Conservation (phyloP, 2,113 vertebrate genomes). For the Sphaerodactylus townsendi region DNA sequence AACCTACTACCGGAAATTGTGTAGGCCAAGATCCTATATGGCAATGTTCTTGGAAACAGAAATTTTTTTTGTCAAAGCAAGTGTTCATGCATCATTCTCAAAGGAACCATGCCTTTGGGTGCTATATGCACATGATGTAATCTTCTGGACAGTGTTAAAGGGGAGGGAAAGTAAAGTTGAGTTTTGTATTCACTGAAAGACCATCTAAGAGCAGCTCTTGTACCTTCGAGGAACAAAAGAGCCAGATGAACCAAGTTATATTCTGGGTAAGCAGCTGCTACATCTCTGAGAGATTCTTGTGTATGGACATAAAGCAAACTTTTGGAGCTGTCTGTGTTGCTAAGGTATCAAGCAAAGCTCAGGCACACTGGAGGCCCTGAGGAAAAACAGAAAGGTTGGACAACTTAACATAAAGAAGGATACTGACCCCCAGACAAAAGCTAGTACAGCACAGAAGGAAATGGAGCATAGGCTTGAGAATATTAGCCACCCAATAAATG, state of each 20-base stretch:
- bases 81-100: neutral
- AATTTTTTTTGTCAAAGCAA: neutral
- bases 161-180: neutral
- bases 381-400: neutral
- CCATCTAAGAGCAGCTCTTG: neutral
- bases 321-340: constrained; percentile 45
- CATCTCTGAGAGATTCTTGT: neutral
- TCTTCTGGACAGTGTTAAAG: neutral
- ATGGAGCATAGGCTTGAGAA: neutral
- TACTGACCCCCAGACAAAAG: neutral
- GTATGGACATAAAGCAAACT: neutral
- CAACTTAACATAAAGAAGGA: neutral
- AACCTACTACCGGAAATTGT: neutral
- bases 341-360: constrained; percentile 51
- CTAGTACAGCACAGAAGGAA: too few species aligned
- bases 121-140: neutral
- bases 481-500: too few species aligned
- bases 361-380: constrained; percentile 35
- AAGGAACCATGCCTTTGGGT: neutral
- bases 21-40: neutral
- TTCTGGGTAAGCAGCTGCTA: neutral
- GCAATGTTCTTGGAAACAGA: neutral
- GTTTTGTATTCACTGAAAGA: neutral
- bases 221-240: neutral
- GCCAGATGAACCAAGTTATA: neutral